Conservation (phyloP, 2,888 invertebrate genomes). For the Corythucha ciliata region DNA sequence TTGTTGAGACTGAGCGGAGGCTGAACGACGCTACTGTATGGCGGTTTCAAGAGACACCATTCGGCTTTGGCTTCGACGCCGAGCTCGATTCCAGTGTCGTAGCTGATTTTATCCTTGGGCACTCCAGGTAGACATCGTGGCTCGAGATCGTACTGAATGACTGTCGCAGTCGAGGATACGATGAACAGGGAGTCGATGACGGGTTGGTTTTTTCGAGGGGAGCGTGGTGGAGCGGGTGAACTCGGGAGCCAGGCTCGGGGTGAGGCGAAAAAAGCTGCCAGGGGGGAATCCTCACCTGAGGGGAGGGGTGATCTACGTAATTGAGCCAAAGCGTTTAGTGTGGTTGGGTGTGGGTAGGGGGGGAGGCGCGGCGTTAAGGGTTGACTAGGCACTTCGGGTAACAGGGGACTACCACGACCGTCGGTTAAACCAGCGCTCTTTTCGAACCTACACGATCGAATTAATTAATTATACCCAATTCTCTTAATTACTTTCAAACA, state of each 20-base stretch:
- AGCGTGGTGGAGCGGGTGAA: no score
- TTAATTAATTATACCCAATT: neutral
- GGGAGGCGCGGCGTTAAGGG: conserved; percentile 25
- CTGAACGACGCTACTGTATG: conserved; percentile 49
- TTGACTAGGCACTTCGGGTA: conserved; percentile 24
- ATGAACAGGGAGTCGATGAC: conserved; percentile 77
- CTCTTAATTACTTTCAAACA: neutral
- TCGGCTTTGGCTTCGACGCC: conserved; percentile 78
- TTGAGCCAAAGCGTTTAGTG: conserved; percentile 56
- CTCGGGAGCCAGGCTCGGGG: conserved; percentile 60
- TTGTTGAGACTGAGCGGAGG: conserved; percentile 66
- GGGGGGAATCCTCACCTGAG: conserved; percentile 23
- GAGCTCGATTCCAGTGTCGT: conserved; percentile 77
- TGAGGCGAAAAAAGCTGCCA: conserved; percentile 52
- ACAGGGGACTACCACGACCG: conserved; percentile 59
- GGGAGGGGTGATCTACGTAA: conserved; percentile 41
- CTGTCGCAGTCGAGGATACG: conserved; percentile 76
- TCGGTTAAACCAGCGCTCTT: conserved; percentile 83
- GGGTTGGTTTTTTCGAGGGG: conserved; percentile 16
- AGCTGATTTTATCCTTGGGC: conserved; percentile 74
- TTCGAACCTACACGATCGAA: conserved; percentile 59
- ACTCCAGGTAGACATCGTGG: conserved; percentile 59
- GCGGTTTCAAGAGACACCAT: conserved; percentile 70
- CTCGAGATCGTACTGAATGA: conserved; percentile 81
- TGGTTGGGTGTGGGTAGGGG: conserved; percentile 27